Percentiles rank a stretch among this genome's conserved stretches.
These are phyloP conservation scores for Sander vitreus DNA, from an alignment of 2,113 vertebrate genomes.

Conservation along the genomic window DNA sequence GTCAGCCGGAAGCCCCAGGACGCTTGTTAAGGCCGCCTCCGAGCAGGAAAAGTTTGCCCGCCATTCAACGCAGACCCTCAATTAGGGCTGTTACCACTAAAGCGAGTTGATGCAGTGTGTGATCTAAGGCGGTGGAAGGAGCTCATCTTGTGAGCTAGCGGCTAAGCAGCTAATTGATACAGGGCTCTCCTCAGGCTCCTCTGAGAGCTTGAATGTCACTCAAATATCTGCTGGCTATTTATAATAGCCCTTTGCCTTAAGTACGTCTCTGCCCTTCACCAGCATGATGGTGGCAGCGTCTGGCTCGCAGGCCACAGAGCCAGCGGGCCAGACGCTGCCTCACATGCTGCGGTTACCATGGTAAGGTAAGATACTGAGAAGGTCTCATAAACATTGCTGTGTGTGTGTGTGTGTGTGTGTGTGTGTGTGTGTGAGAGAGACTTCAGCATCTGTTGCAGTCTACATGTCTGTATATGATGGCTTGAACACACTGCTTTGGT, in stretches of 20 bases:
- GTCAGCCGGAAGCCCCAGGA: conserved; percentile 48
- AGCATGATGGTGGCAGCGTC: conserved; percentile 19
- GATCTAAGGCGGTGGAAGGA: conserved; percentile 13
- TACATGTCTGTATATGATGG: conserved; percentile 34
- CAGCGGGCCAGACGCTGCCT: conserved; percentile 61
- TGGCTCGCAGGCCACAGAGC: conserved; percentile 46
- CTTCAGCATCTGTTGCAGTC: conserved; percentile 45
- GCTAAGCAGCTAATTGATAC: conserved; percentile 46
- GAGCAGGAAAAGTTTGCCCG: conserved; percentile 30
- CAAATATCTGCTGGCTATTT: conserved; percentile 33
- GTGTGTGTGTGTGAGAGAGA: conserved; percentile 9
- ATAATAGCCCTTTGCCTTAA: neutral
- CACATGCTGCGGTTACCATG: conserved; percentile 59
- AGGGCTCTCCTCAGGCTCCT: conserved; percentile 26
- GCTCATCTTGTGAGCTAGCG: conserved; percentile 28
- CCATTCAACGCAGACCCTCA: conserved; percentile 8
- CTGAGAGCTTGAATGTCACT: conserved; percentile 13
- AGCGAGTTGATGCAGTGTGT: conserved; percentile 37
- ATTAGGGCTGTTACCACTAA: conserved; percentile 26
- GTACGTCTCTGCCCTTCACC: conserved; percentile 18
- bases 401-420: conserved; percentile 15
- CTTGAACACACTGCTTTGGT: conserved; percentile 45
- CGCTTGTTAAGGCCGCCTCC: conserved; percentile 51
- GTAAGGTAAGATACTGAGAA: conserved; percentile 51
- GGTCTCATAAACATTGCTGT: conserved; percentile 14